phyloP scores from a whole-genome alignment of 2,113 vertebrate species.

The Spea bombifrons region DNA sequence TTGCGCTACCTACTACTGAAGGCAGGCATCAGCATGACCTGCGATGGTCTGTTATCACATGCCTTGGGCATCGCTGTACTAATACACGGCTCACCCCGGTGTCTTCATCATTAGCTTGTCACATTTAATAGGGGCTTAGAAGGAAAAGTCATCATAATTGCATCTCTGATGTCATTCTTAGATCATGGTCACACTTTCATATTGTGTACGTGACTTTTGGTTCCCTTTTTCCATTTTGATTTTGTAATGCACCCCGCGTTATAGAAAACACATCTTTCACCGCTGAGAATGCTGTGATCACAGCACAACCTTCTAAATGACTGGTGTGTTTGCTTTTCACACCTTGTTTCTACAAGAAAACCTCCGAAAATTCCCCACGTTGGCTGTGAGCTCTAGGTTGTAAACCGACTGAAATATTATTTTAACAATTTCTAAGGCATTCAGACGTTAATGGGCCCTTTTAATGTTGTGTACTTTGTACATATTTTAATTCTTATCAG shows the following conservation, averaged over 20 bases:
- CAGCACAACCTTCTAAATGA: background rate
- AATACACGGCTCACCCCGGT: too few relatives aligned
- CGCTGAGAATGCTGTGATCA: too few relatives aligned
- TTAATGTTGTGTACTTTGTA: background rate
- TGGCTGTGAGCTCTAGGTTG: too few relatives aligned
- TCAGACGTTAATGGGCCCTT: background rate
- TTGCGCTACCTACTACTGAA: constrained; percentile 49
- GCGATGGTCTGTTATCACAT: constrained; percentile 53
- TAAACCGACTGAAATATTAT: background rate
- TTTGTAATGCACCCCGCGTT: too few relatives aligned
- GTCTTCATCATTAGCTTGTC: too few relatives aligned
- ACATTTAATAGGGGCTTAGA: too few relatives aligned
- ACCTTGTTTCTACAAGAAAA: background rate
- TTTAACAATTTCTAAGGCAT: background rate
- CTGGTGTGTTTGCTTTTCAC: background rate
- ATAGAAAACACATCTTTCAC: too few relatives aligned
- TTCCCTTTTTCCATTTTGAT: too few relatives aligned
- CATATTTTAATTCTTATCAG: background rate
- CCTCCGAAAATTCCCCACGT: background rate
- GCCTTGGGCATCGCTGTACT: constrained; percentile 35
- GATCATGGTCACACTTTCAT: constrained; percentile 48
- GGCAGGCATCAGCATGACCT: constrained; percentile 61
- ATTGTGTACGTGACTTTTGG: background rate
- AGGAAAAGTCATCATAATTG: too few relatives aligned
- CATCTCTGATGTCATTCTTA: constrained; percentile 13